Evolutionary conservation across 37 sponge, comb jelly and placozoan species (phyloP), one percentile per base, ranked within the genome.

Genomic region (Spongia lamella): DNA sequence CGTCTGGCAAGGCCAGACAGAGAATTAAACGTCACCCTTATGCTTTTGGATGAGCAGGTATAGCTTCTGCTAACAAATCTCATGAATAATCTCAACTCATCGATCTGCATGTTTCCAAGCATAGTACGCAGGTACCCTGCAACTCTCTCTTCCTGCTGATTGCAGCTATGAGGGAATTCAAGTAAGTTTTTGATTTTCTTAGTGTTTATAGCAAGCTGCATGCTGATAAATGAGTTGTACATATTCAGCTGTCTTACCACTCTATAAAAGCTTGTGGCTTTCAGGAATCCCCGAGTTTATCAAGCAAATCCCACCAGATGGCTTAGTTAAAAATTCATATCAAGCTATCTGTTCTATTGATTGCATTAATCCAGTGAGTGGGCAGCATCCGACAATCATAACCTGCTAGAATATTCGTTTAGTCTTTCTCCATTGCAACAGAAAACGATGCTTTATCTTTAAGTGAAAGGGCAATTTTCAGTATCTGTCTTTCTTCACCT

Each of bases 341-440:
- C 57, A 13, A 7, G 72, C 72, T 32, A 71, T 57, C 13, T 71
- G n/a, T 54, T 54, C 32, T 34, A 71, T 71, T 3, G 33, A 13
- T 54, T 27, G 60, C 29, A 58, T 27, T 25, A 29, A 27, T 58
- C 37, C 29, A 54, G 35, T 27, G 72, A 54, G 16, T 53, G 13
- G 72, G 72, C 33, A 71, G 19, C 57, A 17, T 14, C n/a, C 72
- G 16, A 31, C 72, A 71, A 3, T 57, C 72, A 71, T n/a, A n/a
- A n/a, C n/a, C n/a, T n/a, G n/a, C n/a, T n/a, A n/a, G n/a, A n/a
- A n/a, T n/a, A 38, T 56, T 27, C 16, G 40, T 20, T 26, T 25
- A 50, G 2, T 32, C 49, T 20, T 74, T 21, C 5, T 61, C 11
- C 14, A 35, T 20, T 20, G 61, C 14, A 59, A 62, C 29, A 30